phyloP scores from a whole-genome alignment of 2,888 invertebrate genomes.

The Schizaphis graminum region DNA sequence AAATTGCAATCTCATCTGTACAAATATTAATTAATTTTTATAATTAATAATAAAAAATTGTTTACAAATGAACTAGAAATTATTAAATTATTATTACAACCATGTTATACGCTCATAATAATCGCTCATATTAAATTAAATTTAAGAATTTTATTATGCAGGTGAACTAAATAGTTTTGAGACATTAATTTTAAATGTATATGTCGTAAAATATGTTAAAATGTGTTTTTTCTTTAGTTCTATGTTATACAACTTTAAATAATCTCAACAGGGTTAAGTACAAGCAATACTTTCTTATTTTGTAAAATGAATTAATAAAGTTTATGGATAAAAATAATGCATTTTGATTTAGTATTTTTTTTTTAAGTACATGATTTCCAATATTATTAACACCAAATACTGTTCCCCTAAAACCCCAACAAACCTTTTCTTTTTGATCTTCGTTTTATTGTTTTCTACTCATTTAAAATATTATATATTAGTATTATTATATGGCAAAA shows the following conservation, averaged over 20 bases:
- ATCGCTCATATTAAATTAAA: neutral
- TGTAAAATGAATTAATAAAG: neutral
- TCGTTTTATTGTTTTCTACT: neutral
- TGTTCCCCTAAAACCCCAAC: neutral
- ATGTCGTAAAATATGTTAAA: neutral
- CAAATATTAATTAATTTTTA: neutral
- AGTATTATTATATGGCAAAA: neutral
- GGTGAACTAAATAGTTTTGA: neutral
- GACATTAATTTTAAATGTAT: neutral
- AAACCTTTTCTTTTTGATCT: neutral
- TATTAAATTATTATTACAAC: neutral
- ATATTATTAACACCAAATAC: neutral
- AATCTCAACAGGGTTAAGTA: neutral
- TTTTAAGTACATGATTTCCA: neutral
- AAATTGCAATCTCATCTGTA: constrained; percentile 2
- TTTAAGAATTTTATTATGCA: neutral
- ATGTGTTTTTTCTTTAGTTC: neutral
- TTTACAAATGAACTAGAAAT: neutral
- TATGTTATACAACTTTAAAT: neutral
- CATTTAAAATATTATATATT: neutral
- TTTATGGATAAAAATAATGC: neutral
- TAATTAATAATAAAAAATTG: neutral
- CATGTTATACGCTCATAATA: neutral
- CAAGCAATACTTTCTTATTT: neutral
- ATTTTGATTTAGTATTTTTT: neutral